Evolutionary conservation across 92 coral and sea anemone genomes (phyloP).

Genomic region (Micromussa lordhowensis): DNA sequence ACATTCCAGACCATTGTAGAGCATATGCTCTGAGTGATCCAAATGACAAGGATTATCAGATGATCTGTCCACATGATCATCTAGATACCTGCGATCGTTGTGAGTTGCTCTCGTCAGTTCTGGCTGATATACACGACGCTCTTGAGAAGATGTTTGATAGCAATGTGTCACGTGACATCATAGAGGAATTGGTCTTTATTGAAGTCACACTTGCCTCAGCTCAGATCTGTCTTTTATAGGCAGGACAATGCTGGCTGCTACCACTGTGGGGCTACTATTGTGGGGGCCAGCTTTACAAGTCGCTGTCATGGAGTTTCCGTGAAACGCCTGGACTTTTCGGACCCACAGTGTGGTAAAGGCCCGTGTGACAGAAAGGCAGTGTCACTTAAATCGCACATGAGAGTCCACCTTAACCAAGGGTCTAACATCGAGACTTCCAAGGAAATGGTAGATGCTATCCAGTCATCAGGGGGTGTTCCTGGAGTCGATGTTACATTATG

Average conservation of each 20-base stretch:
- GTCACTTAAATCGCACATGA: conserved; percentile 59
- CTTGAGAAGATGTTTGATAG: conserved; percentile 37
- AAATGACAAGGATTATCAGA: conserved; percentile 54
- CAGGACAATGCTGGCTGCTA: conserved; percentile 86
- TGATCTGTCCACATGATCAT: conserved; percentile 60
- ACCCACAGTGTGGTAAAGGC: conserved; percentile 81
- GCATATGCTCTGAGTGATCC: conserved; percentile 65
- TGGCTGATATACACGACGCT: conserved; percentile 54
- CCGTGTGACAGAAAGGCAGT: conserved; percentile 72
- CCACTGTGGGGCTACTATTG: conserved; percentile 72
- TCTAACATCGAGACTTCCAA: conserved; percentile 67
- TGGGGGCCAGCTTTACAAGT: conserved; percentile 45
- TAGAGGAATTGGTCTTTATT: conserved; percentile 48
- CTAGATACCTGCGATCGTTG: conserved; percentile 54
- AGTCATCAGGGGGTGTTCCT: conserved; percentile 65
- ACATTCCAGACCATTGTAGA: conserved; percentile 73
- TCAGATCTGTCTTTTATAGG: conserved; percentile 40
- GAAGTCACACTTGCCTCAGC: conserved; percentile 28
- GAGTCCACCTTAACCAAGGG: conserved; percentile 68
- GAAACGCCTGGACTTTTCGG: conserved; percentile 68
- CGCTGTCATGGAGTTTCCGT: conserved; percentile 51
- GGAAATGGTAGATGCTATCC: conserved; percentile 72
- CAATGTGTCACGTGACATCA: background rate
- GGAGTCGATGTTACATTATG: conserved; percentile 60
- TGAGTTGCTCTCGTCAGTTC: conserved; percentile 30